Evolutionary conservation across 2,113 vertebrate genomes (phyloP), one percentile per base, ranked within the genome.

Genomic region (Prunella himalayana): DNA sequence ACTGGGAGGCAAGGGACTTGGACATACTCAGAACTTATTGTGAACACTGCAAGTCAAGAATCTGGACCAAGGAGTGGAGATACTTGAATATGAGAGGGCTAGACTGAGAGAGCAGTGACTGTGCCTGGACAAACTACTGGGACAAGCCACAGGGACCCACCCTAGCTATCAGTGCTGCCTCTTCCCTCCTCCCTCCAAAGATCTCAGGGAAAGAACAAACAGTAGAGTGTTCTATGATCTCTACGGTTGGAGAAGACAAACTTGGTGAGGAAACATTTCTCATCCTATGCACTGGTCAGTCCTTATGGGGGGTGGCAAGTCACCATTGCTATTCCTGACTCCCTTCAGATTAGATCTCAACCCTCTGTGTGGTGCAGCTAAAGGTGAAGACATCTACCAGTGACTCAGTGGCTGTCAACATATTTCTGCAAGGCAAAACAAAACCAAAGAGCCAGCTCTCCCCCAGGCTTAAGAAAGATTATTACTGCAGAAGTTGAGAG

Each of bases 261-360:
- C 11, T 44, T 24, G 24, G 9, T 3, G 17, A 73, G 19, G 20
- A 70, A 90, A 30, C 11, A n/a, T 21, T 49, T 44, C 37, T 53
- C 39, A 70, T 19, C 12, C 75, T 30, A 24, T 6, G 1, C 11
- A 7, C 37, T 45, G 33, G 17, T 25, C 0, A 0, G 51, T 71
- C 49, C n/a, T 72, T 31, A 49, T 0, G 33, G 22, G 69, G 27
- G 12, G 15, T 51, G n/a, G 31, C n/a, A 75, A 81, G 23, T 68
- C 69, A 80, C 37, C 63, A 57, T 50, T 45, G 30, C 64, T 70
- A 9, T 23, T 79, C 20, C 66, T 45, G 50, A 50, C 39, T 78
- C 30, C 16, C 4, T 49, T 90, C 42, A 37, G 25, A 56, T 56
- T 31, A 73, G 47, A 56, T 69, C 41, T 33, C 45, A 61, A 30